Percentiles rank a stretch among this genome's conserved stretches.
Conservation (phyloP, 2,113 vertebrate species). For the Cisticola juncidis region DNA sequence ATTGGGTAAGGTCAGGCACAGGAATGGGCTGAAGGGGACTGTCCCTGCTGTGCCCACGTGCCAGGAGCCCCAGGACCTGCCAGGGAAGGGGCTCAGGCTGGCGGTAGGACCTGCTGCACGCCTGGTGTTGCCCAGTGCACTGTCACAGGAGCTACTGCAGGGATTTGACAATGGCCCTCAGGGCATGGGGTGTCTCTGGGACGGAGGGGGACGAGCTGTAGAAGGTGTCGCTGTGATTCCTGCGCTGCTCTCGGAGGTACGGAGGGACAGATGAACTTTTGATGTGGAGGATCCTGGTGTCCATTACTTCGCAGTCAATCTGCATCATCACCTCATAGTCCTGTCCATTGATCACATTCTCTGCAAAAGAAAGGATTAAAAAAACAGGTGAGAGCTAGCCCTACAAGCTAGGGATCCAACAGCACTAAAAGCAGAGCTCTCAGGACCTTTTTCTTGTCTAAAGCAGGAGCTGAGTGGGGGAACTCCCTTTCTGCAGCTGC, state of each 20-base stretch:
- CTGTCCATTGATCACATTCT: slow-evolving; percentile 89
- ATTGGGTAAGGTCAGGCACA: neutral
- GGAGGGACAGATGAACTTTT: slow-evolving; percentile 90
- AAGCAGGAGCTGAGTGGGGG: neutral
- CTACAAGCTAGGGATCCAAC: neutral
- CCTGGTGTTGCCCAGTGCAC: neutral
- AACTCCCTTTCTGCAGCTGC: neutral
- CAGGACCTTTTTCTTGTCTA: neutral
- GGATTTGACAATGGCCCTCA: slow-evolving; percentile 85
- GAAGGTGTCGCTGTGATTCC: slow-evolving; percentile 81
- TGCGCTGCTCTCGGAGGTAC: slow-evolving; percentile 77
- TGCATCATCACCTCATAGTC: slow-evolving; percentile 97
- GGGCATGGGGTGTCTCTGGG: slow-evolving; percentile 70
- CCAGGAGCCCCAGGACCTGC: neutral
- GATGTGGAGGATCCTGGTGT: slow-evolving; percentile 93
- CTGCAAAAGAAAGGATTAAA: slow-evolving; percentile 62
- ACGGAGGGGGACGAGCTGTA: slow-evolving; percentile 75
- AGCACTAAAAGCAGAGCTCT: neutral
- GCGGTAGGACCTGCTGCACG: neutral
- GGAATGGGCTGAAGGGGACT: neutral
- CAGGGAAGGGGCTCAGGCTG: neutral
- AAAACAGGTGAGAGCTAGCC: neutral
- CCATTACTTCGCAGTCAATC: slow-evolving; percentile 95
- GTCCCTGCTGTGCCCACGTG: neutral
- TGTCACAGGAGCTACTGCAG: slow-evolving; percentile 44